Percentiles rank a stretch among this genome's conserved stretches.
These are phyloP conservation scores for Mya arenaria DNA, from an alignment of 1,140 invertebrate genomes.

Conservation along the genomic window DNA sequence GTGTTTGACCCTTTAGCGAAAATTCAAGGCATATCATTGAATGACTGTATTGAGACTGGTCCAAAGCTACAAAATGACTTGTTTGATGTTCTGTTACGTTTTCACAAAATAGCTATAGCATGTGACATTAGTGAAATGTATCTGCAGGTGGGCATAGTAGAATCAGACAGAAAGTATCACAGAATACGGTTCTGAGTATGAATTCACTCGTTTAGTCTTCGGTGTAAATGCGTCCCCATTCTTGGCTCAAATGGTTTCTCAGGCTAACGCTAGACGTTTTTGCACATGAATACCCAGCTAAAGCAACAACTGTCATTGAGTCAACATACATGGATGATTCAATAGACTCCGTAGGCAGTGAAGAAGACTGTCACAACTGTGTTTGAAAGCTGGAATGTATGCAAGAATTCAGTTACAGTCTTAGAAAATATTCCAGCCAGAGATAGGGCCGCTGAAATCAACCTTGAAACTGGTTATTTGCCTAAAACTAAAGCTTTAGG, in stretches of 20 bases:
- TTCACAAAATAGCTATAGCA: slow-evolving; percentile 57
- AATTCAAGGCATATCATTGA: slow-evolving; percentile 33
- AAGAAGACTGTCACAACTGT: neutral
- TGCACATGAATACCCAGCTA: neutral
- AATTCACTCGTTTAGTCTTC: slow-evolving; percentile 43
- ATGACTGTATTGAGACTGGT: slow-evolving; percentile 57
- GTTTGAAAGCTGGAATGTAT: slow-evolving; percentile 13
- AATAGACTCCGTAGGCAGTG: slow-evolving; percentile 3
- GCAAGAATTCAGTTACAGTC: neutral
- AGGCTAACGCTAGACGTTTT: slow-evolving; percentile 8
- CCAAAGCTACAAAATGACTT: slow-evolving; percentile 77
- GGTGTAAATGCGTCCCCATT: slow-evolving; percentile 46
- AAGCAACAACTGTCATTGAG: neutral
- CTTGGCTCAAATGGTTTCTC: slow-evolving; percentile 30
- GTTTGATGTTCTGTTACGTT: slow-evolving; percentile 58
- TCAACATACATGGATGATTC: slow-evolving; percentile 30
- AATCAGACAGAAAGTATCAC: slow-evolving; percentile 27
- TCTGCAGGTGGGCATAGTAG: slow-evolving; percentile 18
- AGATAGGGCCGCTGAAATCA: no score
- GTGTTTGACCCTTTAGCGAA: slow-evolving; percentile 52
- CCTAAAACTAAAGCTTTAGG: no score
- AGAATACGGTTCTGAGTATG: slow-evolving; percentile 39
- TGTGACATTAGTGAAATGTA: slow-evolving; percentile 56
- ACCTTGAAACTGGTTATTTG: no score
- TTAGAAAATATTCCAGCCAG: no score